Base-by-base conservation (phyloP, 2,113 vertebrate species). In the Falcunculus frontatus region DNA sequence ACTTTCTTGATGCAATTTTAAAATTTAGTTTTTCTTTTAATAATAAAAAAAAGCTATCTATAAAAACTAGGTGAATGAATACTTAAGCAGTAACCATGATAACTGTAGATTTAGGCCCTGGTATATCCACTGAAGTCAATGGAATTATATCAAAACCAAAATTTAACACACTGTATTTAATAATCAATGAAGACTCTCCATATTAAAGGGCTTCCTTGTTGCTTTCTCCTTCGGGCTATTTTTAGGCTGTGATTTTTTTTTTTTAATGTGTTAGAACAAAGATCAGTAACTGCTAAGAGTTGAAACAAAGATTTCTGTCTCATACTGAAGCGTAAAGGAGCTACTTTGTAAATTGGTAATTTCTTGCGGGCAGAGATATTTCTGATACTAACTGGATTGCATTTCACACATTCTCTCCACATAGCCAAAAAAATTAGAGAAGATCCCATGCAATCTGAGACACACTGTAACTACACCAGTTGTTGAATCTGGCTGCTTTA, bases 261-360 rank as follows among this genome's bases (percentile, higher is more conserved):
- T 74, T 39, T 11, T 5, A 5, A 60, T 50, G 94, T 84, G 96
- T 92, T 94, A 82, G 96, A 93, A 76, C 49, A 96, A 94, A 98
- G 96, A 98, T 96, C 89, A 94, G 62, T 95, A 97, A 96, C 77
- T 91, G 96, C 68, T 91, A 89, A 97, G 97, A 90, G 89, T 68
- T 80, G 85, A 97, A 95, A 84, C 82, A 95, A 93, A 89, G 56
- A 96, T 86, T 94, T 86, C 88, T 94, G 91, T 97, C 91, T 96
- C 83, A 84, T 67, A 91, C 21, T 93, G 72, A 94, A 91, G 57
- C 19, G 20, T 86, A 90, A 95, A 91, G 56, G 49, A 89, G 41
- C 46, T 95, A 33, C 49, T 84, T 95, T 92, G 42, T 96, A 93
- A 92, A 84, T 29, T 85, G 56, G 32, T 30, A 75, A 85, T 69